These are phyloP conservation scores for Autographa gamma DNA, from an alignment of 2,888 invertebrate genomes.

Conservation along the genomic window DNA sequence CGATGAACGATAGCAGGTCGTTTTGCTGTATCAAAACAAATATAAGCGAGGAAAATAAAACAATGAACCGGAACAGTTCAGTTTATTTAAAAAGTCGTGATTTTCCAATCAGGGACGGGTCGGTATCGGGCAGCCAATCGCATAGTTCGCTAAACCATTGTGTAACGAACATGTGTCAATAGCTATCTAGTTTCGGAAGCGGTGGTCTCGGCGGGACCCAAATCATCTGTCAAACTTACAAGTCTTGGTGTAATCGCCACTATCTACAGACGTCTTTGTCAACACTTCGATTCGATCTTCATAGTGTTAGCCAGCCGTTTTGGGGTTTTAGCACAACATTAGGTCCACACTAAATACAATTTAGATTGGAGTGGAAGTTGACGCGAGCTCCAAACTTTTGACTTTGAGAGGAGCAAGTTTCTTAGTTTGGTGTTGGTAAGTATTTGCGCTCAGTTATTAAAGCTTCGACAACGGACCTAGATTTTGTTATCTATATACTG, in stretches of 20 bases:
- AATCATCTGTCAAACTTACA: constrained; percentile 85
- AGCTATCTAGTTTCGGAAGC: constrained; percentile 77
- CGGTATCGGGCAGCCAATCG: constrained; percentile 20
- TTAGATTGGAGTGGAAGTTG: constrained; percentile 32
- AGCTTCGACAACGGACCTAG: not conserved
- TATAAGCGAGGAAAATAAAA: constrained; percentile 12
- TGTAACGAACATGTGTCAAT: constrained; percentile 73
- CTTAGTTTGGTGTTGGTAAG: constrained; percentile 24
- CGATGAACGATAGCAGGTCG: constrained; percentile 27
- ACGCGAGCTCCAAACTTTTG: constrained; percentile 44
- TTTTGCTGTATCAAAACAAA: constrained; percentile 31
- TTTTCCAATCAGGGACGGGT: not conserved
- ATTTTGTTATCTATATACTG: not conserved
- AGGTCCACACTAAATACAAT: constrained; percentile 34
- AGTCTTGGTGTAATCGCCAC: constrained; percentile 78
- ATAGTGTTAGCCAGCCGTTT: constrained; percentile 72
- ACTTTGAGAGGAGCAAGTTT: constrained; percentile 33
- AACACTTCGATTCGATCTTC: constrained; percentile 79
- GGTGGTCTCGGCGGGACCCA: constrained; percentile 81
- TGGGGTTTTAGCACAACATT: constrained; percentile 58
- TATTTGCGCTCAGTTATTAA: constrained; percentile 20
- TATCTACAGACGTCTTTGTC: constrained; percentile 85
- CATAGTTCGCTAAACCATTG: constrained; percentile 48
- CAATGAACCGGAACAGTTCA: constrained; percentile 8
- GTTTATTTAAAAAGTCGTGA: constrained; percentile 8